Conservation (phyloP, 2,888 invertebrate species). For the Yponomeuta evonymella region DNA sequence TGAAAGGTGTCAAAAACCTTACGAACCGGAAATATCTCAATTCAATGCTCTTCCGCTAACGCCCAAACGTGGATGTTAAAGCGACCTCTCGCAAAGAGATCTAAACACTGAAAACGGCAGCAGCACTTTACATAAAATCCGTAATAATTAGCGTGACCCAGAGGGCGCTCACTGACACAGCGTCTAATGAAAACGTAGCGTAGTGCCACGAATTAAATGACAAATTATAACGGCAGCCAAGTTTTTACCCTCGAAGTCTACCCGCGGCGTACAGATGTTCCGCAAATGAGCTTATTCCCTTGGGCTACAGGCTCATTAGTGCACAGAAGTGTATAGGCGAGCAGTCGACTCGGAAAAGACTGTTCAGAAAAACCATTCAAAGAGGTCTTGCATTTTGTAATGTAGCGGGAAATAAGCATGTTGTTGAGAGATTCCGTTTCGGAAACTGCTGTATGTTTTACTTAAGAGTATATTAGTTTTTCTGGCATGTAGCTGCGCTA, state of each 20-base stretch:
- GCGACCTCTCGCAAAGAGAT: too few relatives aligned
- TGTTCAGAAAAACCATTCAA: not conserved
- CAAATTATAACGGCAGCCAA: conserved; percentile 49
- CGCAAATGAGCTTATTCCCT: conserved; percentile 62
- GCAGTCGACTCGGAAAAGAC: conserved; percentile 15
- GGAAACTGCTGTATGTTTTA: not conserved
- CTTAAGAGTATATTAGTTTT: too few relatives aligned
- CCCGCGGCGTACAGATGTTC: conserved; percentile 44
- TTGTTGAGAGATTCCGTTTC: not conserved
- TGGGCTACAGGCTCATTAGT: conserved; percentile 54
- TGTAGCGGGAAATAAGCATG: not conserved
- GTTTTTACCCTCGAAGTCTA: conserved; percentile 45
- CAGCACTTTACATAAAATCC: not conserved
- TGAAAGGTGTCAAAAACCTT: too few relatives aligned
- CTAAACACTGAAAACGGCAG: too few relatives aligned
- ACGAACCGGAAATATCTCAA: too few relatives aligned
- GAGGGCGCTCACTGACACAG: not conserved
- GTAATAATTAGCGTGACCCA: not conserved
- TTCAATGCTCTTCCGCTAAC: too few relatives aligned
- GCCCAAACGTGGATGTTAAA: too few relatives aligned
- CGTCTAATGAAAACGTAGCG: conserved; percentile 36
- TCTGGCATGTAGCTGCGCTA: too few relatives aligned
- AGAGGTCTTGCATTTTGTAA: not conserved
- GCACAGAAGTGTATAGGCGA: conserved; percentile 39
- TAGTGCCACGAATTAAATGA: conserved; percentile 44